Evolutionary conservation across 1,140 invertebrate genomes (phyloP), one percentile per base, ranked within the genome.

Genomic region (Caenorhabditis tropicalis): DNA sequence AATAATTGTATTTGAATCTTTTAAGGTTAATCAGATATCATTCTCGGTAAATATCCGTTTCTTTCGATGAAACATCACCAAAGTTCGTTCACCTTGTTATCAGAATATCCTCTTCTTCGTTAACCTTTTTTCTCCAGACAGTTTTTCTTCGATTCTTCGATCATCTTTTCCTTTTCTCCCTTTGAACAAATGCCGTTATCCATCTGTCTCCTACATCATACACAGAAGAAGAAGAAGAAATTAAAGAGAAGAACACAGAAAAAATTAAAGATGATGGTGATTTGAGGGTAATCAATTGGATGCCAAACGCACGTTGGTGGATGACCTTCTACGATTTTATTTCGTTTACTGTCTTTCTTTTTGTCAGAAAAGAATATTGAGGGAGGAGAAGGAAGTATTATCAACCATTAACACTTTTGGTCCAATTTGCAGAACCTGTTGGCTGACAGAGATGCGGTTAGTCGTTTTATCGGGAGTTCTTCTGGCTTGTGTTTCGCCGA

Each of bases 351-450:
- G 65, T 24, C 33, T 74, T 74, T 74, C 65, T 74, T 74, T 36
- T 74, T 74, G 65, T 27, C 24, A 24, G 43, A 74, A 74, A 43
- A 12, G 43, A n/a, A 51, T n/a, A n/a, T n/a, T n/a, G 49, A 56
- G 53, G 53, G 53, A 29, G 53, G 24, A 74, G n/a, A 46, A 74
- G 65, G 65, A 74, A 74, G 65, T 74, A 74, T 74, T 43, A 74
- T 39, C 65, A 74, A 43, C 33, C 43, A n/a, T 43, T 74, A 43
- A 74, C 33, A 74, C 29, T 65, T 65, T 36, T 74, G 21, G 36
- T 74, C 43, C 15, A 24, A 74, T 74, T 74, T 74, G 65, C 36
- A 39, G 65, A 43, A 24, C n/a, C n/a, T 43, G 7, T 24, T 24
- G n/a, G 36, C 10, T 65, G 19, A 19, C 12, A 19, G 29, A 33